These are phyloP conservation scores for Discoglossus pictus DNA, from an alignment of 2,797 vertebrate genomes.

Conservation along the genomic window DNA sequence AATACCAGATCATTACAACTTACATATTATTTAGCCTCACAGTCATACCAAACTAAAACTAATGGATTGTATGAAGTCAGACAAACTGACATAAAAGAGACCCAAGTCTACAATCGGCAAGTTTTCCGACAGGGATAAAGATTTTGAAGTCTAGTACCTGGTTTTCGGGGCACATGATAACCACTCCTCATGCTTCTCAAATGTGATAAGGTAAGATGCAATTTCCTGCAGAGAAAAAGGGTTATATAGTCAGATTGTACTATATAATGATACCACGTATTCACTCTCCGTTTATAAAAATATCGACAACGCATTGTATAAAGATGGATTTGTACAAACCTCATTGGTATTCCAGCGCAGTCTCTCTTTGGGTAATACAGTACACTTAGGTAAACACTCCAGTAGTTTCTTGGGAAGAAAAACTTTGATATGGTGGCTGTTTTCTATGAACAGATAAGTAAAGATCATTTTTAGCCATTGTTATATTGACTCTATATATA, in stretches of 20 bases:
- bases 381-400: slow-evolving; percentile 80
- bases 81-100: too few species aligned
- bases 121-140: too few species aligned
- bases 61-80: too few species aligned
- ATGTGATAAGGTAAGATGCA: slow-evolving; percentile 84
- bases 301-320: not conserved
- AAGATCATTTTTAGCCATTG: too few species aligned
- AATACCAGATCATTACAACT: too few species aligned
- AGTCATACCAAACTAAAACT: too few species aligned
- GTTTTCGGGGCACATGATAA: slow-evolving; percentile 80
- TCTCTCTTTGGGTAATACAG: slow-evolving; percentile 78
- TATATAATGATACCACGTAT: not conserved
- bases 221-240: slow-evolving; percentile 74
- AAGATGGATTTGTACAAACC: slow-evolving; percentile 58
- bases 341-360: slow-evolving; percentile 90
- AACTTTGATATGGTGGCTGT: slow-evolving; percentile 80
- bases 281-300: too few species aligned
- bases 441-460: slow-evolving; percentile 62
- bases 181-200: slow-evolving; percentile 88
- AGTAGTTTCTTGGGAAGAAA: slow-evolving; percentile 86
- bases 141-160: slow-evolving; percentile 66
- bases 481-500: too few species aligned
- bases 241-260: not conserved
- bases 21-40: too few species aligned
- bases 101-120: too few species aligned